Base-by-base conservation (phyloP, 2,888 invertebrate genomes). In the Gryllus longicercus region DNA sequence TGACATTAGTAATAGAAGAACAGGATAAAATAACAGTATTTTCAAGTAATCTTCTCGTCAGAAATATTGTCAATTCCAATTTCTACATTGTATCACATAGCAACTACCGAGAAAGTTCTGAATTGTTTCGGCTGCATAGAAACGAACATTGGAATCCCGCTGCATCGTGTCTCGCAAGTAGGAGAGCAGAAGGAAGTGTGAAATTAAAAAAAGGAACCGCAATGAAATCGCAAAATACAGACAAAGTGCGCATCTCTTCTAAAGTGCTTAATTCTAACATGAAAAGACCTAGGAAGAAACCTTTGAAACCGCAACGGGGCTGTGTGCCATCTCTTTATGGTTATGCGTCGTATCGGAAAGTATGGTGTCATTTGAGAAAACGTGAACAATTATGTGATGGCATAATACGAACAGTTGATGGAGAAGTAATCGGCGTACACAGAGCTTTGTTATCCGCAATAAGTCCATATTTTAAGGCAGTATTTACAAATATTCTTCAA, bases 381-480 rank as follows among this genome's bases (percentile, higher is more conserved):
- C 82, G 83, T 11, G 83, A 84, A 11, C 83, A 84, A 75, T 84
- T 87, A 38, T 94, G 93, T 87, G 94, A 94, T 87, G 94, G 93
- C 25, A 87, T 89, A 25, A 91, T 94, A 79, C 88, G 89, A 83
- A 92, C 93, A 85, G 89, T 89, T 81, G 91, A 91, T 84, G 91
- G 91, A 84, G 88, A 89, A 85, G 87, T 90, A 78, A 92, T 93
- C 85, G 89, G 89, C 83, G 89, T 93, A 78, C 94, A 94, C 85
- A 89, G 94, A 81, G 91, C 91, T 23, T 92, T 94, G 83, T 87
- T 94, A 79, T 92, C 93, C 50, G 92, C 93, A 51, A 91, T 91
- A 77, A 93, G 93, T 87, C 92, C 93, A 49, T 94, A 93, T 87
- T 93, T 94, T 86, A 91, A 90, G 87, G 92, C 92, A 0, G 89